Conservation (phyloP, 2,113 vertebrate species). For the Pampusana beccarii region DNA sequence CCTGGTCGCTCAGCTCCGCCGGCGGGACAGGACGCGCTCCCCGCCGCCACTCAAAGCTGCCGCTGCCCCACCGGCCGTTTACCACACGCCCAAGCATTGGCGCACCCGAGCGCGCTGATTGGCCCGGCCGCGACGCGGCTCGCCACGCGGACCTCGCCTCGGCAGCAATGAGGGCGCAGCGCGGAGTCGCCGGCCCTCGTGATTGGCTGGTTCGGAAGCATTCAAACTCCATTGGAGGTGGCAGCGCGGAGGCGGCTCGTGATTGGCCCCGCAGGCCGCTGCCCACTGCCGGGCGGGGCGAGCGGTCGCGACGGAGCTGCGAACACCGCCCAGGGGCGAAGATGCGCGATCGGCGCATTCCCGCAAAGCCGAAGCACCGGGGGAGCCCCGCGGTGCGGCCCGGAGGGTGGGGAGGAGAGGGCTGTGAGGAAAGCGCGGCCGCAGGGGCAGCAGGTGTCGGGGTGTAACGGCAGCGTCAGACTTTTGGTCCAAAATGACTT, state of each 20-base stretch:
- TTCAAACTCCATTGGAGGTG: background rate
- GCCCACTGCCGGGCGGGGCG: rapidly evolving
- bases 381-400: background rate
- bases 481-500: rapidly evolving
- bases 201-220: constrained; percentile 4
- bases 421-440: background rate
- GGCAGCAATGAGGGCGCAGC: background rate
- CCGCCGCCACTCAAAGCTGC: background rate
- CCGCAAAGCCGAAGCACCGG: rapidly evolving
- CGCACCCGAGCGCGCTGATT: background rate
- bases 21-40: background rate
- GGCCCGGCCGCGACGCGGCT: rapidly evolving
- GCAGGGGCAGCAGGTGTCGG: rapidly evolving
- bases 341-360: rapidly evolving
- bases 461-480: rapidly evolving
- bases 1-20: background rate
- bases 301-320: rapidly evolving
- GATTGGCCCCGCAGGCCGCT: rapidly evolving
- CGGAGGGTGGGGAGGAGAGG: background rate
- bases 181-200: rapidly evolving
- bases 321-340: rapidly evolving
- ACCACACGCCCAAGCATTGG: rapidly evolving
- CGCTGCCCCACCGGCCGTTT: background rate
- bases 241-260: background rate
- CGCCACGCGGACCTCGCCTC: rapidly evolving